Evolutionary conservation across 2,797 vertebrate genomes (phyloP), one percentile per base, ranked within the genome.

Genomic region (Coregonus suidteri): DNA sequence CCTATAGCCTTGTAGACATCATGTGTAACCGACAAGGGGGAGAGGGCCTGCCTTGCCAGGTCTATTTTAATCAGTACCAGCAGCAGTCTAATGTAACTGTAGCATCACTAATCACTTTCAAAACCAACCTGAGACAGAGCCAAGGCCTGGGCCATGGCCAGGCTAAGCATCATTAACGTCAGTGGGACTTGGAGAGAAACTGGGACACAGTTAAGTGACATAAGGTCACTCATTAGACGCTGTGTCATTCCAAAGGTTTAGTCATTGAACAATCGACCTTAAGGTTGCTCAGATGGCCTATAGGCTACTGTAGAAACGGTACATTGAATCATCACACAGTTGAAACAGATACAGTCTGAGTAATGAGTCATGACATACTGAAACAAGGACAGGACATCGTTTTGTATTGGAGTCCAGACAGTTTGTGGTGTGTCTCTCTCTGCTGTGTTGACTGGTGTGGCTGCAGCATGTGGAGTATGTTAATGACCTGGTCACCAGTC

Each of bases 401-500:
- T 31, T 65, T 11, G 20, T 9, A 65, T 25, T 31, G n/a, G 64
- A 65, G 25, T 65, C 64, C 25, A 65, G 64, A 31, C 25, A 65
- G 64, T 25, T 65, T 25, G 56, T 62, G 56, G 56, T n/a, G n/a
- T 62, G 64, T 65, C 25, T 25, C 7, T 56, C 18, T 56, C 14
- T n/a, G 4, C 14, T 56, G 4, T 18, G 54, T 56, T 56, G 54
- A 56, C 54, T 56, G 54, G 54, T n/a, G 34, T 71, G 16, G 31
- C 13, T 47, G 41, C 41, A 47, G 41, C 41, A 47, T 11, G 70
- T 47, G 68, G 11, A 3, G 31, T 76, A 75, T 81, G 56, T 41
- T 75, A 75, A 79, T 74, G 77, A 77, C 77, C 34, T 70, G 64
- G 73, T 82, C 67, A 74, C 70, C 77, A 68, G 72, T 73, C 34